Conservation (phyloP, 2,888 invertebrate genomes). For the Melinaea menophilus region DNA sequence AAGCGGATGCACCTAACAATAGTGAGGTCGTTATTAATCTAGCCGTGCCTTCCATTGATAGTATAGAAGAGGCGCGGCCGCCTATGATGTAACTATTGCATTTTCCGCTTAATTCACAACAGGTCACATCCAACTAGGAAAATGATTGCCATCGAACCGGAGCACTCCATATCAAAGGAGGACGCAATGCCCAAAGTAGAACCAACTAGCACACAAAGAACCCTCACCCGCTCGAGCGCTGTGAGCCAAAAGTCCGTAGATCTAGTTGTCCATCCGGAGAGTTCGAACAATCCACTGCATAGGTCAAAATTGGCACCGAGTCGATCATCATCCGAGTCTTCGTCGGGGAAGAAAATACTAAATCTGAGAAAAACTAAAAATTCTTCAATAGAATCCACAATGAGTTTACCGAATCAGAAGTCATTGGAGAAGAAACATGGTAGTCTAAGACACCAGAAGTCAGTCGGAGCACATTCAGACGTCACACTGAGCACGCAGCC, state of each 20-base stretch:
- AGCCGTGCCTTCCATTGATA: conserved; percentile 68
- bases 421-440: conserved; percentile 76
- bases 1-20: conserved; percentile 54
- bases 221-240: conserved; percentile 78
- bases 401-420: conserved; percentile 75
- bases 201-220: conserved; percentile 69
- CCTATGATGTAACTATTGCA: conserved; percentile 62
- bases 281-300: conserved; percentile 67
- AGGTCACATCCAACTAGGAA: conserved; percentile 29
- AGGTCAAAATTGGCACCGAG: conserved; percentile 70
- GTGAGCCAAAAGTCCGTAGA: conserved; percentile 80
- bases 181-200: conserved; percentile 59
- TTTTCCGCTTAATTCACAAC: conserved; percentile 21
- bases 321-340: conserved; percentile 69
- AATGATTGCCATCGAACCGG: conserved; percentile 72
- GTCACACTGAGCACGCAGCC: conserved; percentile 71
- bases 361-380: conserved; percentile 73
- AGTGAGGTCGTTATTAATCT: conserved; percentile 60
- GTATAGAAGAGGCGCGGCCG: conserved; percentile 66
- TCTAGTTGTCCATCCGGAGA: conserved; percentile 72
- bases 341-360: conserved; percentile 65
- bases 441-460: conserved; percentile 78
- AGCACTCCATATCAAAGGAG: conserved; percentile 61
- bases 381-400: conserved; percentile 73
- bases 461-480: conserved; percentile 79